A percentile compares a stretch with the other conserved stretches of the same genome.
These are phyloP conservation scores for Cyclargus thomasi DNA, from an alignment of 1,140 invertebrate species.

Conservation along the genomic window DNA sequence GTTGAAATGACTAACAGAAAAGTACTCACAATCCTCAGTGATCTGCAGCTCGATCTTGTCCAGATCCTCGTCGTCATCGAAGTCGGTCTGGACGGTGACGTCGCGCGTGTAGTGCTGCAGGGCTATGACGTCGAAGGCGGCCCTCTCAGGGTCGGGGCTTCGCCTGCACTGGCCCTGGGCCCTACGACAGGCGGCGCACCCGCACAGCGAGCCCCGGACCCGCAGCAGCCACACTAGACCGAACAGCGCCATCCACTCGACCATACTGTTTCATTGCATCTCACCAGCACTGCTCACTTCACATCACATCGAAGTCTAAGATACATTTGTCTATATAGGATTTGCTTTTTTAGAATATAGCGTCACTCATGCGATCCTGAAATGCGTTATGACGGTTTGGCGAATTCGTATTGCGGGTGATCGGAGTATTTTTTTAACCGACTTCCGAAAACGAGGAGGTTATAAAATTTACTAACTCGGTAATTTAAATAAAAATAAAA, in stretches of 20 bases:
- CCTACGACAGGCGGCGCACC: constrained; percentile 81
- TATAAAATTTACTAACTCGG: no score
- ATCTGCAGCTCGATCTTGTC: constrained; percentile 68
- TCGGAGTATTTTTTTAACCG: no score
- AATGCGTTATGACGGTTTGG: no score
- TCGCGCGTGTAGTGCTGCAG: constrained; percentile 60
- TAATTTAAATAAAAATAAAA: no score
- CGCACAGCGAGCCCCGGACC: constrained; percentile 83
- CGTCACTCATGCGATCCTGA: no score
- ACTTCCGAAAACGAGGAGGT: no score
- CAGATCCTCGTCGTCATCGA: constrained; percentile 62
- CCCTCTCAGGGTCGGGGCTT: constrained; percentile 35
- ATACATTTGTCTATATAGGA: neutral
- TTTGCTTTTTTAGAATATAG: no score
- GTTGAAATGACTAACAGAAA: no score
- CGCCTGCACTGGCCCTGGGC: constrained; percentile 43
- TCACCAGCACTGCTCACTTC: constrained; percentile 35
- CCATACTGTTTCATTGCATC: constrained; percentile 56
- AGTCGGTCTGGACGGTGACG: constrained; percentile 65
- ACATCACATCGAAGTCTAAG: neutral
- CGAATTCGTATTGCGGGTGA: no score
- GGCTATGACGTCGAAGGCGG: constrained; percentile 61
- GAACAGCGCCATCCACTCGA: constrained; percentile 85
- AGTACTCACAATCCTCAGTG: constrained; percentile 59
- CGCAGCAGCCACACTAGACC: constrained; percentile 89